Evolutionary conservation across 1,140 invertebrate species (phyloP).

Genomic region (Halesus radiatus): DNA sequence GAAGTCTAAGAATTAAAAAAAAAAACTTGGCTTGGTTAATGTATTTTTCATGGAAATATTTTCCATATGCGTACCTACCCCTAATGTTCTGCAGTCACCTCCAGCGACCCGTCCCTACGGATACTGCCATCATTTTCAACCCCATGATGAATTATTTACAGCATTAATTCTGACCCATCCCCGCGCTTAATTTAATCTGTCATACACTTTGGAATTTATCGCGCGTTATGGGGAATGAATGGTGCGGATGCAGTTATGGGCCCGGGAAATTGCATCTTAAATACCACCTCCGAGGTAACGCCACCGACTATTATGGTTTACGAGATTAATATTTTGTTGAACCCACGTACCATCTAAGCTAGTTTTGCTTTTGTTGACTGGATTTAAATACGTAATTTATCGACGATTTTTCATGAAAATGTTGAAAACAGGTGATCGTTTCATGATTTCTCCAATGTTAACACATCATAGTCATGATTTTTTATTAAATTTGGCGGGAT

Average conservation of each 20-base stretch:
- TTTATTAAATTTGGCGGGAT: no score
- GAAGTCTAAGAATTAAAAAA: no score
- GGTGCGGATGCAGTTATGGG: not conserved
- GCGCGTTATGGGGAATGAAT: not conserved
- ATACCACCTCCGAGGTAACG: no score
- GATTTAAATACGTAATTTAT: no score
- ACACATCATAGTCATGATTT: no score
- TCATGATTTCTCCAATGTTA: no score
- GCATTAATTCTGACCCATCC: slow-evolving; percentile 4
- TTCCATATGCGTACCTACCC: not conserved
- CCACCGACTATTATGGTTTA: no score
- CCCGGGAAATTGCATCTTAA: not conserved
- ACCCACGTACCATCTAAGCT: not conserved
- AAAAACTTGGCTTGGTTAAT: no score
- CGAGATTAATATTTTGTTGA: not conserved
- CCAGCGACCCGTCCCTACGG: not conserved
- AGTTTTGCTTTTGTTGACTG: not conserved
- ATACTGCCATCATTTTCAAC: not conserved
- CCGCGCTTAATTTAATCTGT: slow-evolving; percentile 7
- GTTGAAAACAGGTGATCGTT: no score
- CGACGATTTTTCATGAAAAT: no score
- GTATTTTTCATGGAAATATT: not conserved
- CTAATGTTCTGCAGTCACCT: not conserved
- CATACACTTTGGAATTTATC: slow-evolving; percentile 4
- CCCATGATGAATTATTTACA: not conserved